These are phyloP conservation scores for Cuculus canorus DNA, from an alignment of 2,797 vertebrate species.

Conservation along the genomic window DNA sequence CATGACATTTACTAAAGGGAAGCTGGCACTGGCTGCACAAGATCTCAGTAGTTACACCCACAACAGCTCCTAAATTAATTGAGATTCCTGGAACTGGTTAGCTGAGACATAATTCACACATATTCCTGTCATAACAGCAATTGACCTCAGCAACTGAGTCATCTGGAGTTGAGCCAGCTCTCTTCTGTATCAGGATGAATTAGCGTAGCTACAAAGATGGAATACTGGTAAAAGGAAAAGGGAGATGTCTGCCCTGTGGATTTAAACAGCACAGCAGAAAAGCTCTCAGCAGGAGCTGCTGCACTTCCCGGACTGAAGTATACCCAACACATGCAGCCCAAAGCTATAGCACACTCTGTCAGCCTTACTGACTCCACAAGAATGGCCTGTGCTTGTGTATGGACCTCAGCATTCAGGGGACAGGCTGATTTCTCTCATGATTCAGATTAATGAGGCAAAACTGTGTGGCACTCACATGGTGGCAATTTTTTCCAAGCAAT, in stretches of 20 bases:
- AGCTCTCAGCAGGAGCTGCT: not conserved
- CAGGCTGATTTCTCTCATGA: not conserved
- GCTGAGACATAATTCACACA: not conserved
- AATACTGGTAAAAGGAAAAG: not conserved
- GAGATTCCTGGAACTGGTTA: not conserved
- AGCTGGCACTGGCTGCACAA: not conserved
- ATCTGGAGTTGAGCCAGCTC: not conserved
- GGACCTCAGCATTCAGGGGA: not conserved
- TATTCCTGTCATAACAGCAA: not conserved
- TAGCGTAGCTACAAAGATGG: not conserved
- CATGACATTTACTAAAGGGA: not conserved
- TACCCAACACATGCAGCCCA: not conserved
- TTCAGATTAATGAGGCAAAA: not conserved
- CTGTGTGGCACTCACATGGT: not conserved
- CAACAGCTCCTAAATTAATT: not conserved
- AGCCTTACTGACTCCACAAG: too few relatives aligned
- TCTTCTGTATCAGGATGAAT: not conserved
- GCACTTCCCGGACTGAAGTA: not conserved
- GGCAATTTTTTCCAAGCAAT: not conserved
- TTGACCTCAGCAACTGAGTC: not conserved
- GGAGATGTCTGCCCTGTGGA: not conserved
- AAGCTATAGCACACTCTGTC: not conserved
- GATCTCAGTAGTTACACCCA: not conserved
- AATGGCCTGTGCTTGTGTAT: not conserved
- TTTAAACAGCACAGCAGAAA: not conserved